These are phyloP conservation scores for Brenthis ino DNA, from an alignment of 2,888 invertebrate genomes.

Conservation along the genomic window DNA sequence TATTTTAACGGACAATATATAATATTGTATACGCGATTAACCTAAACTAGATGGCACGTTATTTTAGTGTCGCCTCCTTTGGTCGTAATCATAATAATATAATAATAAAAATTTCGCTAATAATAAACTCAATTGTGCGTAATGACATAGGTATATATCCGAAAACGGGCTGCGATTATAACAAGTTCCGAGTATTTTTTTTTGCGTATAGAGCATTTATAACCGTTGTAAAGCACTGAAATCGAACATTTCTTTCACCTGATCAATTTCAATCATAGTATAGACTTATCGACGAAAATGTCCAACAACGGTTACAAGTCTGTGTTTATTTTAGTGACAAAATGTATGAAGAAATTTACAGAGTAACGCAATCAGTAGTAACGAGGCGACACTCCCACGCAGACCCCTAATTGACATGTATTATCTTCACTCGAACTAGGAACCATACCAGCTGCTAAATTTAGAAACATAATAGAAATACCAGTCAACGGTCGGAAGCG, in stretches of 20 bases:
- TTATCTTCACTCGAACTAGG: constrained; percentile 81
- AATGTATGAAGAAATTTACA: constrained; percentile 27
- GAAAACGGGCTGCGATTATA: constrained; percentile 47
- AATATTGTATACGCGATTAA: constrained; percentile 83
- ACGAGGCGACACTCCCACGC: constrained; percentile 76
- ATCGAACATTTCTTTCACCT: neutral
- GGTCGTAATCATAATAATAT: constrained; percentile 57
- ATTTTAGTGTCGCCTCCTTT: constrained; percentile 80
- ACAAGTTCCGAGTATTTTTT: constrained; percentile 17
- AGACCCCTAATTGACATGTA: constrained; percentile 82
- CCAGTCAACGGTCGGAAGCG: constrained; percentile 52
- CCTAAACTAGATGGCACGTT: constrained; percentile 84
- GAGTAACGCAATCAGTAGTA: constrained; percentile 45
- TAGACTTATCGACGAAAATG: neutral
- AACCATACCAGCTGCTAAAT: constrained; percentile 83
- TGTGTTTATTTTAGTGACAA: constrained; percentile 46
- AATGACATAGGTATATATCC: constrained; percentile 53
- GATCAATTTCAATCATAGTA: constrained; percentile 4
- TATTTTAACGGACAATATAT: constrained; percentile 83
- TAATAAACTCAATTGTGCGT: constrained; percentile 78
- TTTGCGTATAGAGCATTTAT: neutral
- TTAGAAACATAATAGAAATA: constrained; percentile 70
- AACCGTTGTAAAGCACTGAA: constrained; percentile 1
- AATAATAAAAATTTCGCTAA: constrained; percentile 60
- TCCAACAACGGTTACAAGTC: constrained; percentile 41